Base-by-base conservation (phyloP, 2,113 vertebrate species). In the Spermophilus dauricus region DNA sequence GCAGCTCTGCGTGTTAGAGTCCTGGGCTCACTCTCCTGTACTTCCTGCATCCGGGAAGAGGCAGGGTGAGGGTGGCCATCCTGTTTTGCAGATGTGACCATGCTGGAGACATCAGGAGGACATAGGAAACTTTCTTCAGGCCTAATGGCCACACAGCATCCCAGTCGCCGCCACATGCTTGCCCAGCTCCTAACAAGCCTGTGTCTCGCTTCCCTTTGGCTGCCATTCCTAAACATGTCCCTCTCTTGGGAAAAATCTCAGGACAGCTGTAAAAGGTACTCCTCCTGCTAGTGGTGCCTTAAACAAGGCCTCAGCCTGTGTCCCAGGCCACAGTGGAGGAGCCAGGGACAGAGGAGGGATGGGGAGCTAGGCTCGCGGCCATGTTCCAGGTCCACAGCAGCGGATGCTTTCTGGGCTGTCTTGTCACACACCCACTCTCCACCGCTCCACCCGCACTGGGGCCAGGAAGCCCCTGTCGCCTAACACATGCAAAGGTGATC, bases 331-430 rank as follows among this genome's bases (percentile, higher is more conserved):
- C 22, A 20, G 24, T 0, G 17, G 56, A 48, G 24, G 39, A 53
- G 30, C 45, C 17, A 9, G 10, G 45, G 11, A 34, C 39, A 37
- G 7, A 56, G 76, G 14, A 67, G 34, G 22, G 14, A 53, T 13
- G 2, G 70, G 70, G 13, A 14, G 0, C 26, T 13, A 39, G 56
- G 13, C 48, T 34, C 30, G 1, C 0, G 9, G 0, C 5, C 1
- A 14, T 3, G 30, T 24, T 56, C 76, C 76, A 4, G 56, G 3
- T 30, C 53, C 2, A 0, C 0, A 26, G 2, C 34, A 8, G 70
- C 67, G 9, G 16, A 16, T 4, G 26, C 82, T 17, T 51, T 37
- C 77, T 28, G 26, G 34, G 61, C 32, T 20, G 1, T 72, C 80
- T 10, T 7, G 0, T 37, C 45, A n/a, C 34, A 26, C 58, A 72